phyloP scores from a whole-genome alignment of 2,888 invertebrate species.

The Scelioninae gen. 1 region DNA sequence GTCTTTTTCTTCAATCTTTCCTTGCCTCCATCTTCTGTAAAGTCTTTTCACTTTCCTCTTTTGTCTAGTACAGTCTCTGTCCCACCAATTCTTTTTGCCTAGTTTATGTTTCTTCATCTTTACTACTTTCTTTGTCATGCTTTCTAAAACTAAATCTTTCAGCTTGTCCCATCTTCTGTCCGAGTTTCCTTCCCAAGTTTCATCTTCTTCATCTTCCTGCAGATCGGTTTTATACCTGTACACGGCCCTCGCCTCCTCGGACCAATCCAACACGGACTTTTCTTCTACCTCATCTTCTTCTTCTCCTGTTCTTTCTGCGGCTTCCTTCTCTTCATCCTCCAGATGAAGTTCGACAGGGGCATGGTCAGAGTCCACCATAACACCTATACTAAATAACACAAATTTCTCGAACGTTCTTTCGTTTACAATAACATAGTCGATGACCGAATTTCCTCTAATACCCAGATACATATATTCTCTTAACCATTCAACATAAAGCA shows the following conservation, averaged over 20 bases:
- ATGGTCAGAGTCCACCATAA: constrained; percentile 27
- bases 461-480: background rate
- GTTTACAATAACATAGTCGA: constrained; percentile 20
- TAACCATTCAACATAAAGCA: constrained; percentile 9
- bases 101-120: too few relatives aligned
- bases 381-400: constrained; percentile 12
- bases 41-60: too few relatives aligned
- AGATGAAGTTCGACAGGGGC: constrained; percentile 7
- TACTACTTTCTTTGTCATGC: too few relatives aligned
- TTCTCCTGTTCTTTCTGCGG: background rate
- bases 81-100: too few relatives aligned
- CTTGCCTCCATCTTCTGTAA: too few relatives aligned
- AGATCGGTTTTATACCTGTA: too few relatives aligned
- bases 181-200: too few relatives aligned
- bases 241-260: constrained; percentile 5
- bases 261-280: constrained; percentile 17
- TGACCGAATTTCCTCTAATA: constrained; percentile 11
- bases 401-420: background rate
- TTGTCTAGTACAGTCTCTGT: too few relatives aligned
- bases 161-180: too few relatives aligned
- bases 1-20: background rate
- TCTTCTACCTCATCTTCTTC: background rate
- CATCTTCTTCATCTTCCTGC: too few relatives aligned
- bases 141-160: too few relatives aligned
- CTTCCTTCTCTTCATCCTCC: background rate